These are phyloP conservation scores for Sebastes vulpes DNA, from an alignment of 2,797 vertebrate species.

Conservation along the genomic window DNA sequence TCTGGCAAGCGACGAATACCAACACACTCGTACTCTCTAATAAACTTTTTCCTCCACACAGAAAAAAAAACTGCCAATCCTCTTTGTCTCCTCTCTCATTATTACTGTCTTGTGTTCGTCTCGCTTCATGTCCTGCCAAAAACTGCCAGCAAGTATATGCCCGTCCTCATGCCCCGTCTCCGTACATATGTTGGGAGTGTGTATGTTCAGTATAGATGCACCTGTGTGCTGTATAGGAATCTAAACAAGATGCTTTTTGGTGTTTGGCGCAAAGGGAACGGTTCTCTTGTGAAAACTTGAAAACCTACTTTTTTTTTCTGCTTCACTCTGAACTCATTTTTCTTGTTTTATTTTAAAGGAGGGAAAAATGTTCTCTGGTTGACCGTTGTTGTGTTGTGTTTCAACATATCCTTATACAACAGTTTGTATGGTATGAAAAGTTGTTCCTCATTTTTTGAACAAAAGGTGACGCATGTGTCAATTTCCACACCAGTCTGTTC, in stretches of 20 bases:
- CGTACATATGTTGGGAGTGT: conserved; percentile 9
- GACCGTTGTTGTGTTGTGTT: not conserved
- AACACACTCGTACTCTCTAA: not conserved
- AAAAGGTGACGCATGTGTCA: no score
- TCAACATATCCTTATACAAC: no score
- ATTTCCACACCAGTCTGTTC: no score
- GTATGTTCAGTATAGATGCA: not conserved
- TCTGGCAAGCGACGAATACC: conserved; percentile 32
- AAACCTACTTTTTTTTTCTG: conserved; percentile 24
- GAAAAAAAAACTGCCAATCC: conserved; percentile 36
- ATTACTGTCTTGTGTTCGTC: conserved; percentile 29
- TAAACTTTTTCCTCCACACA: conserved; percentile 32
- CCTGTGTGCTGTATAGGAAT: not conserved
- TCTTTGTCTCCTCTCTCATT: conserved; percentile 57
- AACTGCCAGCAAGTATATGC: conserved; percentile 43
- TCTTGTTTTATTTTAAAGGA: conserved; percentile 4
- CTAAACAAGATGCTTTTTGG: conserved; percentile 12
- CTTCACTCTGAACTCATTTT: conserved; percentile 12
- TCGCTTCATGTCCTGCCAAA: conserved; percentile 65
- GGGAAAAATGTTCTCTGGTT: not conserved
- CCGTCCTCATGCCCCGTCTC: conserved; percentile 27
- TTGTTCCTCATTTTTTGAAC: no score
- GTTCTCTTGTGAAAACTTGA: conserved; percentile 21
- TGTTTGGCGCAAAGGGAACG: not conserved
- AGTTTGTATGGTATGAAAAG: no score